These are phyloP conservation scores for Myotis yumanensis DNA, from an alignment of 2,113 vertebrate species.

Conservation along the genomic window DNA sequence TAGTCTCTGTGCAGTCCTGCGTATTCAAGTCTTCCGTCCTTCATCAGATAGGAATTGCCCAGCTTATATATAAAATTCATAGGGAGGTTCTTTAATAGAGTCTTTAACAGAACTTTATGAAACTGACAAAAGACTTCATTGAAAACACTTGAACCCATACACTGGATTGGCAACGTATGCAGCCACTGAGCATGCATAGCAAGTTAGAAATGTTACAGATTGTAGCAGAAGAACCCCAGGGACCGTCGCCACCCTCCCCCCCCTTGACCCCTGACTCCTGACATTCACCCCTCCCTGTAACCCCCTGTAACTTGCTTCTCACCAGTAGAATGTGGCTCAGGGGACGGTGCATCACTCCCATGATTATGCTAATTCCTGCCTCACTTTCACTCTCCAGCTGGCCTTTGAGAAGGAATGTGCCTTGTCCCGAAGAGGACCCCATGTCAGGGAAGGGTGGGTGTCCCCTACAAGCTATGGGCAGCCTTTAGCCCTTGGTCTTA, in stretches of 20 bases:
- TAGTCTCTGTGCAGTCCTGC: background rate
- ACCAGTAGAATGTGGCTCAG: background rate
- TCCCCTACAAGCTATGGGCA: rapidly evolving
- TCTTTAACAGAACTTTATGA: background rate
- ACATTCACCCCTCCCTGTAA: background rate
- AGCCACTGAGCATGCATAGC: rapidly evolving
- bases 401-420: background rate
- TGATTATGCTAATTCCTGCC: rapidly evolving
- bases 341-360: background rate
- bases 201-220: background rate
- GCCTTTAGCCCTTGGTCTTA: background rate
- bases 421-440: background rate
- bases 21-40: background rate
- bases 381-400: background rate
- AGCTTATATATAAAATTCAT: background rate
- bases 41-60: background rate
- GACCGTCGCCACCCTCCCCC: too few species aligned
- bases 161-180: too few species aligned
- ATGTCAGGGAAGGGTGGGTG: background rate
- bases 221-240: background rate
- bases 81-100: background rate
- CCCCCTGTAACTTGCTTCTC: background rate
- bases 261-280: background rate
- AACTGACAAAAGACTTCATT: background rate
- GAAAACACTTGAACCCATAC: background rate